These are phyloP conservation scores for Heliothis subflexa DNA, from an alignment of 1,140 invertebrate genomes.

Conservation along the genomic window DNA sequence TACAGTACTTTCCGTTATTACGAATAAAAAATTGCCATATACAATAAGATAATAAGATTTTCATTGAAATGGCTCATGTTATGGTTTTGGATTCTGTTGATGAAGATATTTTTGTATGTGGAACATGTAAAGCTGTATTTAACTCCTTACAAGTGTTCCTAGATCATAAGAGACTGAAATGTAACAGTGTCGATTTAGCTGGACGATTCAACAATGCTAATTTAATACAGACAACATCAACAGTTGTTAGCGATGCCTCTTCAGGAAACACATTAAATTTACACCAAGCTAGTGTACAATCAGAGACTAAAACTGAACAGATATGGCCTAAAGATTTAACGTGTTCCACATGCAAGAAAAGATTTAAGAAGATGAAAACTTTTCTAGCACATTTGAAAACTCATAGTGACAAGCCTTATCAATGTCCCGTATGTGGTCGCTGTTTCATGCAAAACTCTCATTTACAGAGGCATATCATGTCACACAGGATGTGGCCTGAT, in stretches of 20 bases:
- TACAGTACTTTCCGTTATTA: too few species aligned
- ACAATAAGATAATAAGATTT: too few species aligned
- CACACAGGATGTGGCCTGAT: conserved; percentile 70
- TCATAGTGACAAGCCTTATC: conserved; percentile 65
- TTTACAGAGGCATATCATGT: conserved; percentile 63
- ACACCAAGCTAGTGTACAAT: not conserved
- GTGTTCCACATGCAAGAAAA: conserved; percentile 60
- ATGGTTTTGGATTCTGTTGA: conserved; percentile 55
- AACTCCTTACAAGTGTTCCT: conserved; percentile 85
- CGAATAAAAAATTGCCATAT: too few species aligned
- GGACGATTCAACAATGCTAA: conserved; percentile 2
- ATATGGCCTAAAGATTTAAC: conserved; percentile 40
- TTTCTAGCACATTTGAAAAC: conserved; percentile 60
- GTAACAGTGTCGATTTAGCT: conserved; percentile 31
- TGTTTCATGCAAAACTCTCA: conserved; percentile 73
- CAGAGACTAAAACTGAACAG: not conserved
- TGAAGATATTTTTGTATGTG: conserved; percentile 89
- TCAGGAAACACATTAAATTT: not conserved
- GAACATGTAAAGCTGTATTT: conserved; percentile 88
- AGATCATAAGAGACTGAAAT: conserved; percentile 84
- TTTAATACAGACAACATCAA: not conserved
- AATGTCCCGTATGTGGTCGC: conserved; percentile 69
- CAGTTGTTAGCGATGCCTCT: not conserved
- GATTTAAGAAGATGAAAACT: conserved; percentile 61
- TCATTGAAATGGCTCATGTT: conserved; percentile 53